Percentiles rank a stretch among this genome's conserved stretches.
These are phyloP conservation scores for Oligia strigilis DNA, from an alignment of 2,888 invertebrate species.

Conservation along the genomic window DNA sequence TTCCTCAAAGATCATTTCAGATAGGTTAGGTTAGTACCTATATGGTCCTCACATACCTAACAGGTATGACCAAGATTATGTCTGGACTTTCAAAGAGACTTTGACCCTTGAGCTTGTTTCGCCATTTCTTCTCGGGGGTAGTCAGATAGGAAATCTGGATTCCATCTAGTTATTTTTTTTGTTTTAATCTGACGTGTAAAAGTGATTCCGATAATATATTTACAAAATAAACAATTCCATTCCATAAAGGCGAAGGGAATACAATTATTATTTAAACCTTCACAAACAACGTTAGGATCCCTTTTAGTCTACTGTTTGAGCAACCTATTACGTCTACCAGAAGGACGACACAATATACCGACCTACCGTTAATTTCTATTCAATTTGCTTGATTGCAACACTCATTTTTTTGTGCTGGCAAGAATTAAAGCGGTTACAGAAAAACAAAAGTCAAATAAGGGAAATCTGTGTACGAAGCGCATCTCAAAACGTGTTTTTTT, in stretches of 20 bases:
- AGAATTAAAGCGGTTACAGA: conserved; percentile 13
- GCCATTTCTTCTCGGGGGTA: too few species aligned
- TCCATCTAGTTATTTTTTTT: too few species aligned
- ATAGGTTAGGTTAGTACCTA: too few species aligned
- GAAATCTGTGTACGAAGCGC: not conserved
- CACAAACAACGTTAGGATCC: conserved; percentile 15
- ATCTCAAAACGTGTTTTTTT: not conserved
- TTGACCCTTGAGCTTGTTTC: too few species aligned
- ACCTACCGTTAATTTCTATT: conserved; percentile 49
- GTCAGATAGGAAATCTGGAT: too few species aligned
- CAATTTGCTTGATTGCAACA: conserved; percentile 63
- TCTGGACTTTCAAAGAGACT: too few species aligned
- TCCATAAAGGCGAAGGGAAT: not conserved
- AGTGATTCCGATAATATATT: too few species aligned
- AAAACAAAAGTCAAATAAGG: not conserved
- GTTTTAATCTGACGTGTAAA: too few species aligned
- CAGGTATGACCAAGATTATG: too few species aligned
- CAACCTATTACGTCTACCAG: conserved; percentile 25
- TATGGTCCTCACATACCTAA: too few species aligned
- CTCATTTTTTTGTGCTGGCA: conserved; percentile 45
- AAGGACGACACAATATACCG: conserved; percentile 22
- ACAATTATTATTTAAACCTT: conserved; percentile 26
- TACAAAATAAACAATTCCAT: too few species aligned
- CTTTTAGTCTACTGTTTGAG: conserved; percentile 16
- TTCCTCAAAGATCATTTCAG: too few species aligned